Evolutionary conservation across 92 coral and sea anemone genomes (phyloP), one percentile per base, ranked within the genome.

Genomic region (Micromussa lordhowensis): DNA sequence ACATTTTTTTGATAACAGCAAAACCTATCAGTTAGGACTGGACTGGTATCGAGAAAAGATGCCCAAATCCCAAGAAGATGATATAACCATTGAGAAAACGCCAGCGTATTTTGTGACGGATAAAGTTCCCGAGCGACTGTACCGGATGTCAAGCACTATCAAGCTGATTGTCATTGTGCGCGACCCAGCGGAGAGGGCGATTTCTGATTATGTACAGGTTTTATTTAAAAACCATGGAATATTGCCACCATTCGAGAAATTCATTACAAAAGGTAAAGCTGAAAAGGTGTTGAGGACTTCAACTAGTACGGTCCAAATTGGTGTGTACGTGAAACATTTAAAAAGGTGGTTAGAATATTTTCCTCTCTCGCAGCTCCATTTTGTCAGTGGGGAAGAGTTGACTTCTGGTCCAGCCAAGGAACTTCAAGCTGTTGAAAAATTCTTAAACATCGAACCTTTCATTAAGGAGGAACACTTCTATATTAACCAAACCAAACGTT

Each of bases 61-160:
- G 96, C 96, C 98, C 16, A 80, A 91, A 29, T 84, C 92, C 30
- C 63, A 34, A 17, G 82, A 85, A 64, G 81, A 84, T 15, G 91
- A 94, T 53, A 82, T 94, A 18, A 87, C 87, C 36, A 86, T 95
- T 51, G 98, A 95, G 79, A 95, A 95, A 88, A 92, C 98, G 12
- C 98, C 98, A 38, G 91, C 96, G 54, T 95, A 95, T 83, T 95
- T 95, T 86, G 98, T 94, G 70, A 95, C 96, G 29, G 88, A 87
- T 70, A 79, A 84, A 55, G 96, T 82, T 48, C 96, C 98, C 34
- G 81, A 70, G 69, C 82, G 98, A 14, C 91, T 95, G 6, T 58
- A 82, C 82, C 81, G 86, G 30, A 90, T 95, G 94, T 94, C 94
- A 9, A 82, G n/a, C 59, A 82, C 81, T 61, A 57, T 94, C 49